Evolutionary conservation across 1,140 invertebrate genomes (phyloP), one percentile per base, ranked within the genome.

Genomic region (Pseudomyrmex cubaensis): DNA sequence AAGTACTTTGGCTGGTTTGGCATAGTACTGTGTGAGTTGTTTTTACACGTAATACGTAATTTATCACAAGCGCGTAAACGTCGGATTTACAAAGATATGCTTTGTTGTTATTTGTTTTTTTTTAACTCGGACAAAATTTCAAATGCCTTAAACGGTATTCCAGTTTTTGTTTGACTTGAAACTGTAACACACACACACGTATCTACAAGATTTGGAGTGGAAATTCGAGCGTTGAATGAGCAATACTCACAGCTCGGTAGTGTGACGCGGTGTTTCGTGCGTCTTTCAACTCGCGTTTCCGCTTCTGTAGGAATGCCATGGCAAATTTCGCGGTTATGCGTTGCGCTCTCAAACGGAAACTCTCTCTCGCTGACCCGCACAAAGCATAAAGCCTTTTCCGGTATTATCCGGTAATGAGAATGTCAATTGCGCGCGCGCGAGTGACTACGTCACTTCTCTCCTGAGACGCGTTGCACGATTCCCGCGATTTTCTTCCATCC

Each of bases 331-430:
- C 35, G 72, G 35, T 10, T 25, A 57, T 17, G 52, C 25, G 52
- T 10, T 35, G 63, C 63, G 22, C 25, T 80, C 48, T 72, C 76
- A 78, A 67, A 62, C 62, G 63, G 56, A 52, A 82, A 78, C 62
- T 76, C 50, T 7, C n/a, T 17, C 56, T 52, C 35, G 25, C 8
- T 20, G 61, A 54, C 57, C 25, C 35, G 76, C 59, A 62, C 83
- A 63, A 70, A 82, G 48, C 56, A 35, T 35, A 35, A 35, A 35
- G 35, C 35, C 35, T 66, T 56, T 70, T 35, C 25, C 75, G 63
- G 77, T 63, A 82, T 84, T 59, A 70, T 76, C 57, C 64, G 10
- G 50, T 69, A 84, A 84, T 82, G 44, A 66, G 76, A 82, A 84
- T 82, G 76, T 63, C 83, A 72, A 84, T 84, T 82, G 77, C 62